Percentiles rank a stretch among this genome's conserved stretches.
Evolutionary conservation across 2,113 vertebrate species (phyloP).

Genomic region (Epinephelus cyanopodus): DNA sequence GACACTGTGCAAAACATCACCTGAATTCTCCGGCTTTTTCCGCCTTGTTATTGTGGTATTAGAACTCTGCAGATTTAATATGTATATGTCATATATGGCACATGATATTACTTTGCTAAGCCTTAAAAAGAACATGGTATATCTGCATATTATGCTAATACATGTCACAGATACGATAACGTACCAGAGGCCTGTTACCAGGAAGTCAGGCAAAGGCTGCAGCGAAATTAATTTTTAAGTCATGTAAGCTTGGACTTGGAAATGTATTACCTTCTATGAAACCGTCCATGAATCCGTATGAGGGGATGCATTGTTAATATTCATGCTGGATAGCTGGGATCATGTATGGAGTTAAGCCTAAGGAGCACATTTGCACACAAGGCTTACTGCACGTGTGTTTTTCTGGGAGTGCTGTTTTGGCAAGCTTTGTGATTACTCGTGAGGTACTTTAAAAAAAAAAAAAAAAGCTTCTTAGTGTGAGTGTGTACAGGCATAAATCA

Average conservation of each 20-base stretch:
- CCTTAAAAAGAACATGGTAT: constrained; percentile 7
- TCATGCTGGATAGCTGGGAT: constrained; percentile 16
- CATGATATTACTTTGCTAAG: background rate
- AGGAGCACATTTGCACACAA: background rate
- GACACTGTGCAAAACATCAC: background rate
- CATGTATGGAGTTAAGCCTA: background rate
- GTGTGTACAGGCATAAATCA: constrained; percentile 14
- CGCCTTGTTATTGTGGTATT: constrained; percentile 7
- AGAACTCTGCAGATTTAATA: constrained; percentile 3
- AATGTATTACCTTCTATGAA: constrained; percentile 25
- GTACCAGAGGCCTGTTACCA: constrained; percentile 12
- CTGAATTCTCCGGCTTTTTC: background rate
- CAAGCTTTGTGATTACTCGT: background rate
- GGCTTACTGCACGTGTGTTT: background rate
- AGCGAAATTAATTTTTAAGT: constrained; percentile 47
- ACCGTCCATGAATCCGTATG: constrained; percentile 24
- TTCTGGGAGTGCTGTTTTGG: background rate
- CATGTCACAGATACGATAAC: constrained; percentile 12
- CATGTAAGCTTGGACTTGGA: constrained; percentile 20
- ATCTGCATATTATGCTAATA: constrained; percentile 42
- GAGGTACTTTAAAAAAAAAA: constrained; percentile 6
- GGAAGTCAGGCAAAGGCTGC: background rate
- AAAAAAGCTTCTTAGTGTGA: background rate
- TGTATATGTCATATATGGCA: background rate
- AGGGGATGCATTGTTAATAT: constrained; percentile 13